phyloP scores from a whole-genome alignment of 2,888 invertebrate genomes.

The Endomychus coccineus region DNA sequence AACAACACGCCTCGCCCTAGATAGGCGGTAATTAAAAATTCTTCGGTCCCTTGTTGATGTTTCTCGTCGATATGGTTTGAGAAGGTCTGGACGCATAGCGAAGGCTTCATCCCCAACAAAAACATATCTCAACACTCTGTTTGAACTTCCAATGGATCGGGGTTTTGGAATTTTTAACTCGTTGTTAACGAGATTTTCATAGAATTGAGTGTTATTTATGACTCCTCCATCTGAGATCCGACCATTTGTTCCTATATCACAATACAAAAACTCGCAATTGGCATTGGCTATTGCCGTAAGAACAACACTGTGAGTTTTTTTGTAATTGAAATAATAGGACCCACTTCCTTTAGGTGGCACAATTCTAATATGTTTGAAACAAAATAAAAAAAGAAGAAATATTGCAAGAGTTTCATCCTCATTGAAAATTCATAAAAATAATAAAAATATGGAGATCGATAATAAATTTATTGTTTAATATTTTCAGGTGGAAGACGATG shows the following conservation, averaged over 20 bases:
- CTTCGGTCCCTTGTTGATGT: slow-evolving; percentile 9
- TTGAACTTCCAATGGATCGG: slow-evolving; percentile 16
- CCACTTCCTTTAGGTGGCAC: slow-evolving; percentile 12
- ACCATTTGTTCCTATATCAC: slow-evolving; percentile 21
- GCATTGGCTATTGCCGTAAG: no score
- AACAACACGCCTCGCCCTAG: slow-evolving; percentile 21
- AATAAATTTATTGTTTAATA: slow-evolving; percentile 15
- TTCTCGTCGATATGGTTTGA: slow-evolving; percentile 15
- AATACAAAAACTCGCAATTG: slow-evolving; percentile 20
- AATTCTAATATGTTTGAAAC: slow-evolving; percentile 16
- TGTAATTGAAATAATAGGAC: slow-evolving; percentile 16
- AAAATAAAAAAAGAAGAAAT: slow-evolving; percentile 10
- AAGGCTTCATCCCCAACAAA: slow-evolving; percentile 19
- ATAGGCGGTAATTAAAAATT: slow-evolving; percentile 22
- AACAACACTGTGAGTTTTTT: slow-evolving; percentile 22
- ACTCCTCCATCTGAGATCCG: slow-evolving; percentile 11
- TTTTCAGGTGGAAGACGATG: slow-evolving; percentile 14
- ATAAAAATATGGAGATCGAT: slow-evolving; percentile 13
- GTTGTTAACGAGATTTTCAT: slow-evolving; percentile 10
- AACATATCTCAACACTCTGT: slow-evolving; percentile 10
- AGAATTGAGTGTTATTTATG: no score
- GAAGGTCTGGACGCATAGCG: slow-evolving; percentile 12
- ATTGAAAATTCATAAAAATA: slow-evolving; percentile 12
- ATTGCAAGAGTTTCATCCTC: slow-evolving; percentile 4
- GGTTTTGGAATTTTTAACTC: slow-evolving; percentile 18